Percentiles rank a stretch among this genome's conserved stretches.
phyloP scores from a whole-genome alignment of 2,888 invertebrate species.

The Dynastes maya region DNA sequence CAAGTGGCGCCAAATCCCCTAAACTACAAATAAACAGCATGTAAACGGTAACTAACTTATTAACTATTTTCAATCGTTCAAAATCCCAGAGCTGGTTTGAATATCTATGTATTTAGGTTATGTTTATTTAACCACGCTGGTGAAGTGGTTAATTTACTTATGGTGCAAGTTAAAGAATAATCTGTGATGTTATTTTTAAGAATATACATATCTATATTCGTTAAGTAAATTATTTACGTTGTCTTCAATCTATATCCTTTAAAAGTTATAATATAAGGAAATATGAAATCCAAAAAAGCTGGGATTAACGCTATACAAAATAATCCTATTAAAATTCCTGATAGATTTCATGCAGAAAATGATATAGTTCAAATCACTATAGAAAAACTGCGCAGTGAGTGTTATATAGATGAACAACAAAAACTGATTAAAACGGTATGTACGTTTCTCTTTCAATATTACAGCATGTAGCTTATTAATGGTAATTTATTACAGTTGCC shows the following conservation, averaged over 20 bases:
- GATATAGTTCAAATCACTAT: constrained; percentile 42
- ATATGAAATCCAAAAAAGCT: constrained; percentile 46
- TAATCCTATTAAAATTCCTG: constrained; percentile 30
- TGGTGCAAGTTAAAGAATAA: neutral
- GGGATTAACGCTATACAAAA: constrained; percentile 16
- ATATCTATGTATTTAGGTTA: neutral
- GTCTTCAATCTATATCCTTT: neutral
- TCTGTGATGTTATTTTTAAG: constrained; percentile 4
- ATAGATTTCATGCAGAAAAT: constrained; percentile 43
- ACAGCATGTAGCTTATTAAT: neutral
- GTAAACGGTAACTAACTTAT: too few relatives aligned
- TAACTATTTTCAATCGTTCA: too few relatives aligned
- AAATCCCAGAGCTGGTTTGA: too few relatives aligned
- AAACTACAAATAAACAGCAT: too few relatives aligned
- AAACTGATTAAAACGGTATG: constrained; percentile 50
- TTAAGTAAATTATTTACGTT: too few relatives aligned
- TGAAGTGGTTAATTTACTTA: neutral
- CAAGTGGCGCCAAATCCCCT: too few relatives aligned
- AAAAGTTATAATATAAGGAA: neutral
- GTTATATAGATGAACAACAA: constrained; percentile 41
- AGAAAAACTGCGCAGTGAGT: constrained; percentile 36
- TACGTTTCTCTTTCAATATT: neutral
- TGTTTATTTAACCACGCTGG: constrained; percentile 10
- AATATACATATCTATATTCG: too few relatives aligned
- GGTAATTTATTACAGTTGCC: constrained; percentile 49